phyloP scores from a whole-genome alignment of 1,140 invertebrate genomes.

The Brachionus calyciflorus region DNA sequence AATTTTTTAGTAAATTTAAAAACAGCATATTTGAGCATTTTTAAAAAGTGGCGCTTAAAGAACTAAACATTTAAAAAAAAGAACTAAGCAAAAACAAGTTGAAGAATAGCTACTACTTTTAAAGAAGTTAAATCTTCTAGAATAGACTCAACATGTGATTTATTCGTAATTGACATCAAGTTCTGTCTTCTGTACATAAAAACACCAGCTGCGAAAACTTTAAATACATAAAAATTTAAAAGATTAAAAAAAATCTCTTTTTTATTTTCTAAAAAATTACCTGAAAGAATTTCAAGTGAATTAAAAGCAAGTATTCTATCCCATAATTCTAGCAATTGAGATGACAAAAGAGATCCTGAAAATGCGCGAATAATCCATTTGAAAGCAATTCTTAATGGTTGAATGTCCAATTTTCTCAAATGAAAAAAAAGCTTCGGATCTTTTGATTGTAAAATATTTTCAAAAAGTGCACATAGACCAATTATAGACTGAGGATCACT shows the following conservation, averaged over 20 bases:
- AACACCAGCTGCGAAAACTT: slow-evolving; percentile 34
- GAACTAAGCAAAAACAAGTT: slow-evolving; percentile 1
- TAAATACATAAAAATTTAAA: not conserved
- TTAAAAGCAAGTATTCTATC: slow-evolving; percentile 86
- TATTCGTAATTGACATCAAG: slow-evolving; percentile 1
- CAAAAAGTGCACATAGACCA: slow-evolving; percentile 70
- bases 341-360: slow-evolving; percentile 83
- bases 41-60: too few relatives aligned
- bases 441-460: slow-evolving; percentile 81
- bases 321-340: slow-evolving; percentile 85
- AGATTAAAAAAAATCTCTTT: not conserved
- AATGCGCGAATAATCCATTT: slow-evolving; percentile 93
- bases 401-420: slow-evolving; percentile 77
- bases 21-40: too few relatives aligned
- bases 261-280: slow-evolving; percentile 48
- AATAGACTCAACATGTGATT: slow-evolving; percentile 29
- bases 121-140: slow-evolving; percentile 29
- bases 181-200: slow-evolving; percentile 31
- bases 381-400: slow-evolving; percentile 87
- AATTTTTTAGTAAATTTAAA: too few relatives aligned
- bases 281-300: slow-evolving; percentile 79
- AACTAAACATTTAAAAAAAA: too few relatives aligned
- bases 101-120: slow-evolving; percentile 29
- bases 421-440: slow-evolving; percentile 86
- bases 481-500: slow-evolving; percentile 69